Conservation (phyloP, 2,888 invertebrate species). For the Coronaproctus castanopsis region DNA sequence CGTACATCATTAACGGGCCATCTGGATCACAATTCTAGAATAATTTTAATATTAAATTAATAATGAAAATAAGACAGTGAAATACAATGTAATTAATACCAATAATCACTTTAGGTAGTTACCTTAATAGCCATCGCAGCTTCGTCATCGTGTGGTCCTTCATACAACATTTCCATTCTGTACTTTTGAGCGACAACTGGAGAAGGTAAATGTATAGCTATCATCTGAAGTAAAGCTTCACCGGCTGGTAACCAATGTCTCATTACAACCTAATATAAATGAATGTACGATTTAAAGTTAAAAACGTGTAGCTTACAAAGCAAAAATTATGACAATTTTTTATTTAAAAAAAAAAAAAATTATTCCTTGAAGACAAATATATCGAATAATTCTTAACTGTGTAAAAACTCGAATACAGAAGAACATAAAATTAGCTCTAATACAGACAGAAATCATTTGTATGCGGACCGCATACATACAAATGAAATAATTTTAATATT, state of each 20-base stretch:
- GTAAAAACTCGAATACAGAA: too few species aligned
- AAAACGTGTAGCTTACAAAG: too few species aligned
- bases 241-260: constrained; percentile 98
- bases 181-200: constrained; percentile 98
- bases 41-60: not conserved
- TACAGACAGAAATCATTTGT: too few species aligned
- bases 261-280: constrained; percentile 58
- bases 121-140: constrained; percentile 75
- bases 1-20: constrained; percentile 99
- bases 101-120: constrained; percentile 13
- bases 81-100: not conserved
- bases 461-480: too few species aligned
- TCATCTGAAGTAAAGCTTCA: constrained; percentile 99
- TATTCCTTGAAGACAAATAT: too few species aligned
- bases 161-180: constrained; percentile 98
- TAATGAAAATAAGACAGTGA: too few species aligned
- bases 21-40: constrained; percentile 74
- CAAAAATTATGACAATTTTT: too few species aligned
- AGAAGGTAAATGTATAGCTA: constrained; percentile 97
- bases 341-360: too few species aligned
- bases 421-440: too few species aligned
- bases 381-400: too few species aligned
- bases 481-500: too few species aligned
- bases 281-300: not conserved
- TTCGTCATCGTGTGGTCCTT: constrained; percentile 92